Percentiles rank a stretch among this genome's conserved stretches.
These are phyloP conservation scores for Ectemnius continuus DNA, from an alignment of 2,888 invertebrate species.

Conservation along the genomic window DNA sequence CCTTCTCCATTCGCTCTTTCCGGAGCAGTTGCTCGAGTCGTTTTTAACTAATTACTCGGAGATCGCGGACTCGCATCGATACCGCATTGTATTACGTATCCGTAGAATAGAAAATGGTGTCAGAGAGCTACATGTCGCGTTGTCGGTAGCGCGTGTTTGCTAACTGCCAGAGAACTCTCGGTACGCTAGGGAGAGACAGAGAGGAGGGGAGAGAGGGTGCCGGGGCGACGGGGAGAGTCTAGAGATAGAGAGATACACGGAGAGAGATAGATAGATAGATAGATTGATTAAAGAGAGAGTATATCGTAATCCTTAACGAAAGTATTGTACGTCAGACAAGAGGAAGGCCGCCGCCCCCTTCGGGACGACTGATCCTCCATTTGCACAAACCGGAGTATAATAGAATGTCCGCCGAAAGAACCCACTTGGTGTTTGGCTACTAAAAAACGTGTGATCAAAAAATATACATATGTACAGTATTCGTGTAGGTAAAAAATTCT, in stretches of 20 bases:
- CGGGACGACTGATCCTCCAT: slow-evolving; percentile 14
- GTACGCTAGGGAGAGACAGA: background rate
- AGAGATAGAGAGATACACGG: no score
- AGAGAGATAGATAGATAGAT: no score
- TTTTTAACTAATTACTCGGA: background rate
- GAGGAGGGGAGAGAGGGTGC: no score
- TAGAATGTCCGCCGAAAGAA: slow-evolving; percentile 28
- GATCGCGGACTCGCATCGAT: background rate
- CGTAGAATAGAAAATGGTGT: slow-evolving; percentile 5
- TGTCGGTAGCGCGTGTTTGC: slow-evolving; percentile 33
- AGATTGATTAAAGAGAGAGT: no score
- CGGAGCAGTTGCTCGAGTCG: slow-evolving; percentile 4
- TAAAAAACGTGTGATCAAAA: slow-evolving; percentile 35
- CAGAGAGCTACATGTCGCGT: background rate
- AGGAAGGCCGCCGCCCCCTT: background rate
- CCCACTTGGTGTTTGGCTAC: slow-evolving; percentile 6
- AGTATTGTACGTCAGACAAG: slow-evolving; percentile 39
- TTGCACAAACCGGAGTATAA: slow-evolving; percentile 24
- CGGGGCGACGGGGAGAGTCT: no score
- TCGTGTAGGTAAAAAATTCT: slow-evolving; percentile 31
- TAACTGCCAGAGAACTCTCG: slow-evolving; percentile 36
- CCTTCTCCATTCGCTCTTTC: background rate
- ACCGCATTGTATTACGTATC: background rate
- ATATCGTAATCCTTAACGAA: slow-evolving; percentile 19
- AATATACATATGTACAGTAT: slow-evolving; percentile 50